phyloP scores from a whole-genome alignment of 2,888 invertebrate genomes.

The Thymelicus sylvestris region DNA sequence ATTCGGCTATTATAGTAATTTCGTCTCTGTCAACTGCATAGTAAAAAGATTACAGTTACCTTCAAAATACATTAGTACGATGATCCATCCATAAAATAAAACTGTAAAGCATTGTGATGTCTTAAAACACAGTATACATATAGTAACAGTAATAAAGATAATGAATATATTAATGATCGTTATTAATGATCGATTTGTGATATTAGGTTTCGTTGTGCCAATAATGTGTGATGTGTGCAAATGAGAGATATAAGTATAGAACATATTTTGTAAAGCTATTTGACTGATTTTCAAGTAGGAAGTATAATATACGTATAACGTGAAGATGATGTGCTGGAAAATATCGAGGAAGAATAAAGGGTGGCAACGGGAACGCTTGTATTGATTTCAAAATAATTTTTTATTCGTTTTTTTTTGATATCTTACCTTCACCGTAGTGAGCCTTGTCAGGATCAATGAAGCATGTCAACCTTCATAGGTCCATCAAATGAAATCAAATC shows the following conservation, averaged over 20 bases:
- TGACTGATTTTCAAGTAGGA: constrained; percentile 33
- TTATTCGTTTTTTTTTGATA: no score
- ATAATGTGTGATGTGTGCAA: constrained; percentile 4
- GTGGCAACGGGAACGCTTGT: background rate
- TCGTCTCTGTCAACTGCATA: no score
- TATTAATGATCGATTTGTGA: constrained; percentile 23
- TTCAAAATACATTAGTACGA: background rate
- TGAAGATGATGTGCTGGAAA: background rate
- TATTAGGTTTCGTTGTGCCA: constrained; percentile 37
- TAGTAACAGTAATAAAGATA: constrained; percentile 22
- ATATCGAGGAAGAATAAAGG: background rate
- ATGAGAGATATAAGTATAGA: constrained; percentile 9
- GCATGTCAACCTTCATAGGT: background rate
- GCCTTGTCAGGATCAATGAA: background rate
- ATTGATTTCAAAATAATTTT: background rate
- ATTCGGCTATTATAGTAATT: no score
- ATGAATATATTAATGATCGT: constrained; percentile 2
- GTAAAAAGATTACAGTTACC: no score
- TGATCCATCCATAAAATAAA: constrained; percentile 22
- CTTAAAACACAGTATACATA: no score
- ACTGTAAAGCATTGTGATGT: constrained; percentile 24
- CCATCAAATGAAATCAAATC: background rate
- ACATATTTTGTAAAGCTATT: constrained; percentile 22
- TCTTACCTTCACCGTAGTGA: background rate
- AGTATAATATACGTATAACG: constrained; percentile 1